A percentile compares a stretch with the other conserved stretches of the same genome.
phyloP scores from a whole-genome alignment of 2,888 invertebrate genomes.

The Megalurothrips usitatus region DNA sequence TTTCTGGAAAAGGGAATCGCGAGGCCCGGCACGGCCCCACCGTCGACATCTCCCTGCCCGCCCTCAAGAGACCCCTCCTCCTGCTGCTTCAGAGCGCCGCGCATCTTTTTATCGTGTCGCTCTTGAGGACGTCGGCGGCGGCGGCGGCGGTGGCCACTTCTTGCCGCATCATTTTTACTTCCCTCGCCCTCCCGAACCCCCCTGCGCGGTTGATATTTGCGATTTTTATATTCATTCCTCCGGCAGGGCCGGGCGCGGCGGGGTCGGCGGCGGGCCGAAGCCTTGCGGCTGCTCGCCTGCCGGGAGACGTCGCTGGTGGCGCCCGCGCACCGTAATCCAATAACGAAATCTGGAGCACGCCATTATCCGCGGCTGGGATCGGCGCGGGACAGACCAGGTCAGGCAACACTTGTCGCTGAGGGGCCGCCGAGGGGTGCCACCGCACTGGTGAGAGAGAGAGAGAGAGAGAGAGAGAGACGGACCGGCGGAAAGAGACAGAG shows the following conservation, averaged over 20 bases:
- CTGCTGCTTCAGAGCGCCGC: not conserved
- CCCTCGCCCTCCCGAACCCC: not conserved
- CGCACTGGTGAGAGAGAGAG: not conserved
- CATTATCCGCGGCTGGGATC: conserved; percentile 21
- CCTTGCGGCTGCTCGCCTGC: not conserved
- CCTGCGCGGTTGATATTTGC: conserved; percentile 7
- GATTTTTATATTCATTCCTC: conserved; percentile 20
- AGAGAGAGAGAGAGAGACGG: conserved; percentile 1
- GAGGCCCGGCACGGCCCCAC: no score
- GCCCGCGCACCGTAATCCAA: not conserved
- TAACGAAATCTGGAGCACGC: conserved; percentile 14
- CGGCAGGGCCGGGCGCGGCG: not conserved
- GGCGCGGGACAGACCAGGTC: not conserved
- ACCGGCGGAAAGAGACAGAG: no score
- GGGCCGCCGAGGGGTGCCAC: no score
- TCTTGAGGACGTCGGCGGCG: not conserved
- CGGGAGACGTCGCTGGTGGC: not conserved
- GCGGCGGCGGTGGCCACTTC: not conserved
- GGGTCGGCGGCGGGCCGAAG: no score
- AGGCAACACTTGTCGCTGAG: not conserved
- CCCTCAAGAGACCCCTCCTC: not conserved
- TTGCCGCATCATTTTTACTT: not conserved
- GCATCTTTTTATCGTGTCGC: conserved; percentile 11
- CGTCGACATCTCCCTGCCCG: not conserved
- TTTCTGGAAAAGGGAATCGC: not conserved